A percentile compares a stretch with the other conserved stretches of the same genome.
phyloP scores from a whole-genome alignment of 2,113 vertebrate genomes.

The Castor canadensis region DNA sequence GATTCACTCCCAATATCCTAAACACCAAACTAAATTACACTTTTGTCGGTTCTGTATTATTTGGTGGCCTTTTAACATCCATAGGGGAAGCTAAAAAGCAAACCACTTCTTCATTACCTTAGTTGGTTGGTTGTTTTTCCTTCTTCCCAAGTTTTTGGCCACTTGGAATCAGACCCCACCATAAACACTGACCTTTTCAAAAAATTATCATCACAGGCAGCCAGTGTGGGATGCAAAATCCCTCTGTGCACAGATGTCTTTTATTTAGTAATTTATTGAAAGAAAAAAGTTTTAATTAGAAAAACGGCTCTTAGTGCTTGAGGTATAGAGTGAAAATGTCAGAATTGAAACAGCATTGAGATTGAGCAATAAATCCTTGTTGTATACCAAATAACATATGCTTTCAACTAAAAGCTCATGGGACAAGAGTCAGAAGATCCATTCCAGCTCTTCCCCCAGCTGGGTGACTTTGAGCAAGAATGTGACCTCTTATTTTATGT shows the following conservation, averaged over 20 bases:
- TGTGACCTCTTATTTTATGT: neutral
- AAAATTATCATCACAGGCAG: neutral
- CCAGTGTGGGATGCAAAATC: neutral
- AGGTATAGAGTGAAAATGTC: conserved; percentile 31
- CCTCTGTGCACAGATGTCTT: neutral
- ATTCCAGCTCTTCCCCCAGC: neutral
- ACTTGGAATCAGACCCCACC: neutral
- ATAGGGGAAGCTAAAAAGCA: neutral
- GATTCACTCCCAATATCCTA: neutral
- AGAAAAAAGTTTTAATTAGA: conserved; percentile 22
- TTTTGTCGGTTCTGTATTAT: neutral
- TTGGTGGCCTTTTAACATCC: neutral
- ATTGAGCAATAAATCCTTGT: neutral
- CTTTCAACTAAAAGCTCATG: conserved; percentile 32
- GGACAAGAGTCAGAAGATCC: neutral
- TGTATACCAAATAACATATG: neutral
- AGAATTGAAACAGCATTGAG: conserved; percentile 19
- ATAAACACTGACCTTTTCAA: neutral
- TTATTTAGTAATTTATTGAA: conserved; percentile 30
- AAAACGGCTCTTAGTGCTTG: conserved; percentile 39
- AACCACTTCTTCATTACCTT: neutral
- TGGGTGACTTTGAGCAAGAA: neutral
- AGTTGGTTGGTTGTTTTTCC: neutral
- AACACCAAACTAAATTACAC: neutral
- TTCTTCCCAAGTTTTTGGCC: neutral